A percentile compares a stretch with the other conserved stretches of the same genome.
phyloP scores from a whole-genome alignment of 2,797 vertebrate genomes.

The Cossypha dichroa region DNA sequence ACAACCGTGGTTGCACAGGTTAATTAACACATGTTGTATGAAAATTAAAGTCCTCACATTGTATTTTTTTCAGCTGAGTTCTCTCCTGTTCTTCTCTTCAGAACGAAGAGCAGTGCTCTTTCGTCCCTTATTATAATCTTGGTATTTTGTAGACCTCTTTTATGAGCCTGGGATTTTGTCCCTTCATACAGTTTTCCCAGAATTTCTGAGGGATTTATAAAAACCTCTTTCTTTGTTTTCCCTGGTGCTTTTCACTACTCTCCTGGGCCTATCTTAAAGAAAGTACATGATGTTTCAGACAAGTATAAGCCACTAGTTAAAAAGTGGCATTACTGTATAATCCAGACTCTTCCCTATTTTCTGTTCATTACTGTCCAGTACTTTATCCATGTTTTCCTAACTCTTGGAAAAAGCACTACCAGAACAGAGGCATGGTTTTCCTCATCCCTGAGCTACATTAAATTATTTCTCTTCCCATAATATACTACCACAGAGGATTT shows the following conservation, averaged over 20 bases:
- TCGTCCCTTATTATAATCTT: neutral
- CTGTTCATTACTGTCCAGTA: neutral
- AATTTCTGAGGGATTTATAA: neutral
- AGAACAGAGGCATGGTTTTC: neutral
- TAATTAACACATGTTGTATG: constrained; percentile 33
- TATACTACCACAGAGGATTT: neutral
- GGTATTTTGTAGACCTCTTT: constrained; percentile 1
- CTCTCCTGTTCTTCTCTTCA: neutral
- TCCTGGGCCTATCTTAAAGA: neutral
- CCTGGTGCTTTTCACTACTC: neutral
- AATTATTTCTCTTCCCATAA: neutral
- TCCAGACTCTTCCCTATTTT: neutral
- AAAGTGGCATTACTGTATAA: neutral
- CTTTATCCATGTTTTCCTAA: neutral
- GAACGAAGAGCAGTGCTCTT: neutral
- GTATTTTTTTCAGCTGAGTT: neutral
- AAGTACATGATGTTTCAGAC: neutral
- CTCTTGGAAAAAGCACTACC: neutral
- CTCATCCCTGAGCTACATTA: neutral
- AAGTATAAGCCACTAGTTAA: neutral
- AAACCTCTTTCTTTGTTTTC: neutral
- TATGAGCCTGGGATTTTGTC: neutral
- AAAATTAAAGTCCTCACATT: constrained; percentile 10
- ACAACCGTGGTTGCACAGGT: neutral
- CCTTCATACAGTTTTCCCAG: neutral